A percentile compares a stretch with the other conserved stretches of the same genome.
These are phyloP conservation scores for Parazoanthus swiftii DNA, from an alignment of 92 coral and sea anemone species.

Conservation along the genomic window DNA sequence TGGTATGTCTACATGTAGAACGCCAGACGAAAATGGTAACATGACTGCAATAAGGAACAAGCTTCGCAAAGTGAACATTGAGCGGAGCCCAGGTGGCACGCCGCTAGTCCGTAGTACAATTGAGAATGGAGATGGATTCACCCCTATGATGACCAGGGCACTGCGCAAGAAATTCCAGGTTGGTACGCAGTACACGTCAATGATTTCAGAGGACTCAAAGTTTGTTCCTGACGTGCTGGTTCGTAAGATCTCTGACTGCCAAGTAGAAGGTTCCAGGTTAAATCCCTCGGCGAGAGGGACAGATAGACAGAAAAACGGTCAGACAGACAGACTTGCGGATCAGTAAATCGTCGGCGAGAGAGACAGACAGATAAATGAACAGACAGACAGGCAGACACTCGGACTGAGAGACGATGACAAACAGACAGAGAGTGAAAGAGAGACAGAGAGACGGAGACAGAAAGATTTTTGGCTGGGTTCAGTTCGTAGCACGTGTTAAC, in stretches of 20 bases:
- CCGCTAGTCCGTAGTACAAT: slow-evolving; percentile 61
- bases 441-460: no score
- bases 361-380: no score
- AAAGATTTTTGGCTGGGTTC: not conserved
- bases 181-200: not conserved
- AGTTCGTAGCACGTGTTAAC: not conserved
- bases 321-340: no score
- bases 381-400: no score
- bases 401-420: no score
- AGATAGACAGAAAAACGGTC: no score
- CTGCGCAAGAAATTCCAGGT: slow-evolving; percentile 91
- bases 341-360: not conserved
- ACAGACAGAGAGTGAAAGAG: not conserved
- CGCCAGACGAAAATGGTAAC: slow-evolving; percentile 62
- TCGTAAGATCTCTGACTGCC: not conserved
- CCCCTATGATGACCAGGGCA: slow-evolving; percentile 97
- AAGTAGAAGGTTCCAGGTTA: not conserved
- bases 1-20: slow-evolving; percentile 51
- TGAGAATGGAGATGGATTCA: slow-evolving; percentile 81
- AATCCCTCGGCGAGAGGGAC: no score
- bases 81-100: slow-evolving; percentile 98
- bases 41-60: slow-evolving; percentile 67
- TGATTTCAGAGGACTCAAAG: not conserved
- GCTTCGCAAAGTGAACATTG: slow-evolving; percentile 74
- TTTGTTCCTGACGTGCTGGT: no score